Evolutionary conservation across 2,113 vertebrate species (phyloP).

Genomic region (Irena cyanogastra): DNA sequence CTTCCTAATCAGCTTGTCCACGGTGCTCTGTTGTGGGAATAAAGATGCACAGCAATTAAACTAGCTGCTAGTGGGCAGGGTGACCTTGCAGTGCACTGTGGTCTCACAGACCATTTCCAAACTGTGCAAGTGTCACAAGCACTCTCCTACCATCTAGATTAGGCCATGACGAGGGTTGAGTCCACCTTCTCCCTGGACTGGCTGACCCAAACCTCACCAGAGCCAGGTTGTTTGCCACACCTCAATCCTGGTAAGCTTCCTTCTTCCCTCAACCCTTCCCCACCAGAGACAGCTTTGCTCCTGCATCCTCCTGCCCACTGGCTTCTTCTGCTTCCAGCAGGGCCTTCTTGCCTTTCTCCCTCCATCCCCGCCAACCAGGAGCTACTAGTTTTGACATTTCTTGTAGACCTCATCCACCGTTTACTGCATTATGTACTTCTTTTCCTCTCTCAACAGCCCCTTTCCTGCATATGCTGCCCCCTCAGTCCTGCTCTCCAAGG

Average conservation of each 20-base stretch:
- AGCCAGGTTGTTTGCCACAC: background rate
- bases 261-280: background rate
- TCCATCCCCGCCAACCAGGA: background rate
- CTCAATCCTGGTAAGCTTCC: background rate
- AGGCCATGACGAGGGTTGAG: background rate
- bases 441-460: background rate
- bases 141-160: background rate
- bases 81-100: background rate
- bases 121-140: background rate
- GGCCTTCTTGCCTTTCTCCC: background rate
- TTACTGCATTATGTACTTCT: background rate
- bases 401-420: background rate
- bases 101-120: background rate
- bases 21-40: conserved; percentile 82
- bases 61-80: background rate
- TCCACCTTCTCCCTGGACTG: background rate
- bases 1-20: conserved; percentile 98
- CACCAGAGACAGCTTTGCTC: background rate
- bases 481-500: background rate
- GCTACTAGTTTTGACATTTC: background rate
- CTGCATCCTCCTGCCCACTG: background rate
- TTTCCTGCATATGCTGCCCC: background rate
- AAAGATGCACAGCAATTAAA: conserved; percentile 46
- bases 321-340: background rate
- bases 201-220: background rate